Percentiles rank a stretch among this genome's conserved stretches.
phyloP scores from a whole-genome alignment of 2,888 invertebrate species.

The Protodeltote pygarga region DNA sequence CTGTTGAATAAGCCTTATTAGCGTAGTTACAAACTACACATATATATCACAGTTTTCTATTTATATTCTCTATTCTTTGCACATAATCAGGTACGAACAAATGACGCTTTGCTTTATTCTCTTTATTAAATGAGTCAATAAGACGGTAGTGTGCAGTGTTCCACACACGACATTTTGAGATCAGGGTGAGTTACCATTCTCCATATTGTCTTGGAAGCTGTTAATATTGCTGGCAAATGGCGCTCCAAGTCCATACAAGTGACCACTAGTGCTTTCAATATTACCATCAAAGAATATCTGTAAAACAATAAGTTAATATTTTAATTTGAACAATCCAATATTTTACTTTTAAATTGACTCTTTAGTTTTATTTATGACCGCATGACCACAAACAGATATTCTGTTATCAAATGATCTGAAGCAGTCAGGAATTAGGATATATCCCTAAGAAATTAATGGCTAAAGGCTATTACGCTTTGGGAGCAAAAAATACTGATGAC shows the following conservation, averaged over 20 bases:
- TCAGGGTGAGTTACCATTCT: constrained; percentile 88
- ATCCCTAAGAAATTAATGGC: too few species aligned
- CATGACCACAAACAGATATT: too few species aligned
- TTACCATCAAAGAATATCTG: constrained; percentile 99
- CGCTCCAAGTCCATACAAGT: constrained; percentile 97
- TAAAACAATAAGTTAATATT: constrained; percentile 11
- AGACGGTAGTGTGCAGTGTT: constrained; percentile 46
- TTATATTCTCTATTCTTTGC: constrained; percentile 25
- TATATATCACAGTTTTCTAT: constrained; percentile 48
- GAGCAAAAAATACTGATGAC: too few species aligned
- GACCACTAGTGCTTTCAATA: constrained; percentile 98
- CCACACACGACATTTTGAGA: constrained; percentile 41
- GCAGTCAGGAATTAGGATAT: too few species aligned
- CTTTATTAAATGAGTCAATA: constrained; percentile 50
- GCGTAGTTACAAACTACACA: constrained; percentile 18
- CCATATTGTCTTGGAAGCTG: constrained; percentile 89
- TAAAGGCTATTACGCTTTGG: too few species aligned
- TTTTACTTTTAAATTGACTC: too few species aligned
- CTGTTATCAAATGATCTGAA: too few species aligned
- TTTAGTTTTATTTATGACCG: too few species aligned
- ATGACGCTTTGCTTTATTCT: constrained; percentile 34
- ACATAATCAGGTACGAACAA: constrained; percentile 44
- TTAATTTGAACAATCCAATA: too few species aligned
- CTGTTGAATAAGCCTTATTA: constrained; percentile 7
- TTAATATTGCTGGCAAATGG: constrained; percentile 93